Base-by-base conservation (phyloP, 2,888 invertebrate genomes). In the Caenorhabditis sp. region DNA sequence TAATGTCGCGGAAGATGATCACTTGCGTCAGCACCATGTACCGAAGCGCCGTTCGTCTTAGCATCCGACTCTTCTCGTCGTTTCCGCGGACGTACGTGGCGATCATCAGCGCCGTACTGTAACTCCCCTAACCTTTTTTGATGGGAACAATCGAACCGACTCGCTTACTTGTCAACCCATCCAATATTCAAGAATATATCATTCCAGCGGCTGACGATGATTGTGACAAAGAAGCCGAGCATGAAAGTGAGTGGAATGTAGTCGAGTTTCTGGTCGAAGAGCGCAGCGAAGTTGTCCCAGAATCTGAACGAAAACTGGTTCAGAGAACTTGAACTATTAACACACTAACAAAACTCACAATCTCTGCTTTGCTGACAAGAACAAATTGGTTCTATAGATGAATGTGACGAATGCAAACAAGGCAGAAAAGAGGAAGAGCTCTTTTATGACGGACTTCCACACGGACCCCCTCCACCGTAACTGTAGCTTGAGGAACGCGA, bases 21-120 rank as follows among this genome's bases (percentile, higher is more conserved):
- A 86, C 87, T 78, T 87, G 87, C 3, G 87, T 83, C 6, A 87
- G 70, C 13, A 85, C 86, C 74, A 87, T 58, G 50, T 87, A 87
- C 5, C 87, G 76, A 2, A 87, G 39, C 8, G 83, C 70, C 41
- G 83, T 88, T 37, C 87, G 65, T 20, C 85, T 58, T 17, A 80
- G n/a, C 27, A 83, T 79, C 32, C 79, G 62, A 52, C 81, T 82
- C 55, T 85, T 78, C 46, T 83, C 82, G 46, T 87, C 87, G 15
- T 30, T 66, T 17, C 87, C 87, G 17, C 82, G 68, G 9, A 87
- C 62, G 61, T 86, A 83, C 17, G 81, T 81, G 24, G 84, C 71
- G 6, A 87, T 65, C 3, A 79, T 52, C 1, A 86, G 78, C 13
- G 87, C 85, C 7, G 80, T 72, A 27, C 85, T 85, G 61, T n/a